Percentiles rank a stretch among this genome's conserved stretches.
Conservation (phyloP, 2,888 invertebrate species). For the Apocheima hispidaria region DNA sequence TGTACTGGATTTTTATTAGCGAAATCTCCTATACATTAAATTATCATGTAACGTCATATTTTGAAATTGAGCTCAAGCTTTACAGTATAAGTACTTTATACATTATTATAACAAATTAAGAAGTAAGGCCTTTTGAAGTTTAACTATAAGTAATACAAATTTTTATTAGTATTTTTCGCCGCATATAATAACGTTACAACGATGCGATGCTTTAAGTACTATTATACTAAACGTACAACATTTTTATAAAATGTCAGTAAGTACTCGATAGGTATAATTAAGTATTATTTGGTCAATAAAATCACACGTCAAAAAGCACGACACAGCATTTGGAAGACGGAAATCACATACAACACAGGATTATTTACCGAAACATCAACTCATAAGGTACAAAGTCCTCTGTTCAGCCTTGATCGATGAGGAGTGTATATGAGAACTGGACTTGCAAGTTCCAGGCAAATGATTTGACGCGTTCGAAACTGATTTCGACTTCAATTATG, state of each 20-base stretch:
- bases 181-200: not conserved
- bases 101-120: conserved; percentile 1
- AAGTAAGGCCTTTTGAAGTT: conserved; percentile 1
- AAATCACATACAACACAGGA: conserved; percentile 32
- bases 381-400: not conserved
- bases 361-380: conserved; percentile 1
- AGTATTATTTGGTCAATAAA: conserved; percentile 70
- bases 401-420: not conserved
- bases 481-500: not conserved
- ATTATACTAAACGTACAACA: conserved; percentile 46
- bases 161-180: conserved; percentile 4
- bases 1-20: conserved; percentile 1
- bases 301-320: conserved; percentile 68
- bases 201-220: conserved; percentile 46
- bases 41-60: not conserved
- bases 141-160: conserved; percentile 3
- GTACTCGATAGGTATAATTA: conserved; percentile 50
- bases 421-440: not conserved
- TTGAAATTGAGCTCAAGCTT: not conserved
- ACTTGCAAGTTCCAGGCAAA: not conserved
- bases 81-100: not conserved
- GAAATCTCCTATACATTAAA: not conserved
- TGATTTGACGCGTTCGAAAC: not conserved
- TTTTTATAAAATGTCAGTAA: conserved; percentile 59
- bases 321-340: conserved; percentile 54